Evolutionary conservation across 1,140 invertebrate genomes (phyloP).

Genomic region (Aethina tumida): DNA sequence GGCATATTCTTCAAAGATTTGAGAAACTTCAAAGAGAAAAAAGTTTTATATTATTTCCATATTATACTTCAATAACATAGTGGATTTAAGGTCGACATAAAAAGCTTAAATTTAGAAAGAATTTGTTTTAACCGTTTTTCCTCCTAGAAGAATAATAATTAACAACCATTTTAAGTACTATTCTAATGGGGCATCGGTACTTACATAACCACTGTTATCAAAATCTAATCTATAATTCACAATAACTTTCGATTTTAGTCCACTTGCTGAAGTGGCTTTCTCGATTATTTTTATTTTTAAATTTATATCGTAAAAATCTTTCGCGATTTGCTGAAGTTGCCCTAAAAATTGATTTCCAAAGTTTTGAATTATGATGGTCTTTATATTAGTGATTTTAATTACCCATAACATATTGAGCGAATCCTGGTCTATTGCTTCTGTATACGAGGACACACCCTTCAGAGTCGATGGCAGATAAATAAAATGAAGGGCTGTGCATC

Average conservation of each 20-base stretch:
- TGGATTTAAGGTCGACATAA: too few species aligned
- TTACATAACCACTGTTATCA: conserved; percentile 66
- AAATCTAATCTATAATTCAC: conserved; percentile 66
- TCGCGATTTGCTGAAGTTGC: conserved; percentile 57
- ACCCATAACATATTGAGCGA: conserved; percentile 75
- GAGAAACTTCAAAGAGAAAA: too few species aligned
- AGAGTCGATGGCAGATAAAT: conserved; percentile 63
- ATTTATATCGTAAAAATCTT: conserved; percentile 63
- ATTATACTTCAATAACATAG: too few species aligned
- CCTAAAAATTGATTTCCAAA: not conserved
- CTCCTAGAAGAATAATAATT: too few species aligned
- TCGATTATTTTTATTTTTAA: conserved; percentile 61
- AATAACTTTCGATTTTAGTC: conserved; percentile 44
- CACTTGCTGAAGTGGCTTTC: conserved; percentile 42
- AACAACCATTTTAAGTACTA: too few species aligned
- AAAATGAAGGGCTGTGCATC: conserved; percentile 83
- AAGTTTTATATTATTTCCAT: too few species aligned
- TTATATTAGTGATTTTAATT: conserved; percentile 5
- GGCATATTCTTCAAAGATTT: too few species aligned
- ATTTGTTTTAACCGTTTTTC: too few species aligned
- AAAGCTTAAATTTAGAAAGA: too few species aligned
- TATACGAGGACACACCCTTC: conserved; percentile 71
- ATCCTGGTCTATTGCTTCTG: conserved; percentile 61
- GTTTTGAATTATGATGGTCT: conserved; percentile 38
- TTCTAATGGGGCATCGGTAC: too few species aligned